These are phyloP conservation scores for Pomatostomus ruficeps DNA, from an alignment of 2,113 vertebrate genomes.

Conservation along the genomic window DNA sequence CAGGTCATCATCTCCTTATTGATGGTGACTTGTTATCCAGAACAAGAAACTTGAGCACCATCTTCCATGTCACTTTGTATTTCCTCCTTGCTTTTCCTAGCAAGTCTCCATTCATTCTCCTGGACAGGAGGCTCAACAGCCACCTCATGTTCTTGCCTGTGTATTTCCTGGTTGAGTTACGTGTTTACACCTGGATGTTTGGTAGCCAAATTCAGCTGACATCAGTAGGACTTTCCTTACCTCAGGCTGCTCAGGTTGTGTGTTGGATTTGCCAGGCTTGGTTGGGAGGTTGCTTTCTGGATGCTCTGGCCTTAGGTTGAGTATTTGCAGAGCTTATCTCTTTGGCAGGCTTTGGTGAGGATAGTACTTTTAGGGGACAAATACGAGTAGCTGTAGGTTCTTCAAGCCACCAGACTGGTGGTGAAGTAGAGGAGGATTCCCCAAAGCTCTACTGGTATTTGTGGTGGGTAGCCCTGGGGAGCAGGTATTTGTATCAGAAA, in stretches of 20 bases:
- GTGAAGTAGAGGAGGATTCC: not conserved
- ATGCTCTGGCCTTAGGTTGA: not conserved
- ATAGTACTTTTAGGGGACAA: not conserved
- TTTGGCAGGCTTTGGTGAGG: not conserved
- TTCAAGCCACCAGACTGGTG: not conserved
- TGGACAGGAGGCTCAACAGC: not conserved
- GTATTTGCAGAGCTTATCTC: not conserved
- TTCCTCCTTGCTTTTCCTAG: not conserved
- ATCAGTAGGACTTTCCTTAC: not conserved
- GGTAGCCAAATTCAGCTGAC: not conserved
- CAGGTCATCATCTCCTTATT: not conserved
- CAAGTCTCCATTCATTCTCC: not conserved
- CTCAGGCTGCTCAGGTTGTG: not conserved
- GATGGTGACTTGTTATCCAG: not conserved
- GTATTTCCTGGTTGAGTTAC: not conserved
- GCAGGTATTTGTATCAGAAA: slow-evolving; percentile 55
- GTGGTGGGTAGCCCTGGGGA: slow-evolving; percentile 18
- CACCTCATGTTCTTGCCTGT: not conserved
- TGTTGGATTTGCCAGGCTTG: not conserved
- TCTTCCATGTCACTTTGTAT: not conserved
- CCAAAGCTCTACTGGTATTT: not conserved
- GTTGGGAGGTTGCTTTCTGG: not conserved
- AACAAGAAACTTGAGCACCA: not conserved
- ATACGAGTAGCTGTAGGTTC: not conserved
- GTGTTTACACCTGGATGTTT: not conserved